Evolutionary conservation across 2,888 invertebrate genomes (phyloP), one percentile per base, ranked within the genome.

Genomic region (Dione juno): DNA sequence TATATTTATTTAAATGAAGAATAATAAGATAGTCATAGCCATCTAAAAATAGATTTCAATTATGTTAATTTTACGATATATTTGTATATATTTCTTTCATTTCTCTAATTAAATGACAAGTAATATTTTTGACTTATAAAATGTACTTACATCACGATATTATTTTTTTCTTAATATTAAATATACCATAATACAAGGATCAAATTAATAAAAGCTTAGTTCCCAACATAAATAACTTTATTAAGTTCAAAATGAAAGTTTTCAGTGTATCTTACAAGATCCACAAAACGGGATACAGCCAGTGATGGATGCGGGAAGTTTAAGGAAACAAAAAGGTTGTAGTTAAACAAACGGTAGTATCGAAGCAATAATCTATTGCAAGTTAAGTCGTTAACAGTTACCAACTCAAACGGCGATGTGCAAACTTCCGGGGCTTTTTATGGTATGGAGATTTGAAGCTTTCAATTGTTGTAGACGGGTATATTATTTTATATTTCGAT

Each of bases 381-480:
- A 83, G 76, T 83, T 82, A 69, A 74, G 79, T 83, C 83, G 83
- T 83, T 83, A 81, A 77, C 78, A 72, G 77, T 77, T 79, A 74
- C 66, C 65, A 79, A 81, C 81, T 80, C 73, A 80, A 82, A 81
- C 78, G 78, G 76, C 76, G 78, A 77, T 77, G 74, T 69, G 66
- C 74, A 74, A 81, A 82, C 77, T 82, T 80, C 69, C 53, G 76
- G 78, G 76, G 75, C 77, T 80, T 50, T 69, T 74, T 79, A 78
- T 54, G 53, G 45, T 43, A 43, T n/a, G 16, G 57, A 3, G 37
- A 11, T 43, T 1, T 28, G 53, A 9, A 58, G 28, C n/a, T 57
- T 16, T 13, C 28, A 14, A 57, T 52, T n/a, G 21, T 16, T 50
- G 19, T 67, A 41, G 41, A 16, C 41, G 13, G 28, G 10, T n/a